Evolutionary conservation across 2,113 vertebrate species (phyloP).

Genomic region (Suricata suricatta): DNA sequence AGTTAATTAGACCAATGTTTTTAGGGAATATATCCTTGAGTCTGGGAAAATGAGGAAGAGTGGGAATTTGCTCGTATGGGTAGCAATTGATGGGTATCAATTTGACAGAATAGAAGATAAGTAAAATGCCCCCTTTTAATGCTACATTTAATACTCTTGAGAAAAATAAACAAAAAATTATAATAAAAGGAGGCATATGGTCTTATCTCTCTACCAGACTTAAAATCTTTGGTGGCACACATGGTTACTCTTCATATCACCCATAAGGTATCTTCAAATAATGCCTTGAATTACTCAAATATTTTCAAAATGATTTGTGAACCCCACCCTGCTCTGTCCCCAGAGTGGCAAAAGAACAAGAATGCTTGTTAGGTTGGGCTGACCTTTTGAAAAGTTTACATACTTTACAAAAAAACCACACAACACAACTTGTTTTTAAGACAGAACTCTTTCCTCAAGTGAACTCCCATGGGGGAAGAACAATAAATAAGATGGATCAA

Average conservation of each 20-base stretch:
- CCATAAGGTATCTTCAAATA: neutral
- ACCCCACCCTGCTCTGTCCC: neutral
- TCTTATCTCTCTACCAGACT: neutral
- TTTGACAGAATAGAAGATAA: neutral
- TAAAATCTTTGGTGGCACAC: slow-evolving; percentile 11
- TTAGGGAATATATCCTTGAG: neutral
- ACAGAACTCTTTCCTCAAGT: slow-evolving; percentile 50
- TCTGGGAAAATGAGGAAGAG: neutral
- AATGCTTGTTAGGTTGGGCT: neutral
- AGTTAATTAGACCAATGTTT: neutral
- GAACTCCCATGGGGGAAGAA: slow-evolving; percentile 52
- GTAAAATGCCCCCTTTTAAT: slow-evolving; percentile 28
- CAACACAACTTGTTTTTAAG: slow-evolving; percentile 57
- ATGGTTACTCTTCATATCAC: neutral
- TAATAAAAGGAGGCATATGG: neutral
- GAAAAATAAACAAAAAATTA: slow-evolving; percentile 4
- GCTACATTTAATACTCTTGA: slow-evolving; percentile 11
- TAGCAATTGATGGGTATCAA: neutral
- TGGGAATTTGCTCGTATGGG: neutral
- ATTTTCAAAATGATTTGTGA: neutral
- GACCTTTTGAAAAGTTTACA: slow-evolving; percentile 55
- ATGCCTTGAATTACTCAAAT: neutral
- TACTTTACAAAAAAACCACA: neutral
- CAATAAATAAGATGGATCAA: slow-evolving; percentile 72
- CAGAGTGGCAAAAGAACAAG: slow-evolving; percentile 18